Base-by-base conservation (phyloP, 2,797 vertebrate species). In the Enteromius treurensis region DNA sequence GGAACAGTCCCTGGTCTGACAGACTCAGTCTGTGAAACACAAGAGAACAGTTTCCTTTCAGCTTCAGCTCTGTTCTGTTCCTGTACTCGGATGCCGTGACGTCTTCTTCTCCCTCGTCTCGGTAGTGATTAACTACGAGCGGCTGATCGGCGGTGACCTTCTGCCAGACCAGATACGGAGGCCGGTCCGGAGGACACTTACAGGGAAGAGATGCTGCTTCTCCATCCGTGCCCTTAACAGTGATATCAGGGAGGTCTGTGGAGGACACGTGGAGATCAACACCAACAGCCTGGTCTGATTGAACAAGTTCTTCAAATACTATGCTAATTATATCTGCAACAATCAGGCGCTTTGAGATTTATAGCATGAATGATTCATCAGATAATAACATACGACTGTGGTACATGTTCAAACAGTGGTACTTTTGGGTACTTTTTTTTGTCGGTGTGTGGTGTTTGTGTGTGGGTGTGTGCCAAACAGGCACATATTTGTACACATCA, bases 111-210 rank as follows among this genome's bases (percentile, higher is more conserved):
- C 6, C 0, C 26, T 65, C n/a, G 4, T 69, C 42, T 37, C n/a
- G 29, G 5, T 4, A 15, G n/a, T 0, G 0, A 3, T 34, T 11
- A 3, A 81, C 23, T 23, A 77, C 40, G 1, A 49, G 7, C 1
- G 0, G 0, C n/a, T 0, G 2, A 0, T 26, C 3, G 3, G 0
- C 9, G 2, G 2, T 0, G 5, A 1, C 0, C 37, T 5, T 84
- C 51, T 88, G 77, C 87, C 87, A 88, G 32, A 49, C 45, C 14
- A 82, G 23, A 15, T n/a, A 15, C 0, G 5, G 45, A 49, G 67
- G 8, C 9, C 0, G 0, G 0, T 34, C 23, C 0, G 37, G 1
- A 14, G 49, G 37, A n/a, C 87, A 88, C 32, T 42, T 10, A 26
- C 75, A 86, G 13, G 85, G 71, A 15, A 88, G 73, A 32, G 71